Evolutionary conservation across 2,797 vertebrate species (phyloP).

Genomic region (Esox masquinongy): DNA sequence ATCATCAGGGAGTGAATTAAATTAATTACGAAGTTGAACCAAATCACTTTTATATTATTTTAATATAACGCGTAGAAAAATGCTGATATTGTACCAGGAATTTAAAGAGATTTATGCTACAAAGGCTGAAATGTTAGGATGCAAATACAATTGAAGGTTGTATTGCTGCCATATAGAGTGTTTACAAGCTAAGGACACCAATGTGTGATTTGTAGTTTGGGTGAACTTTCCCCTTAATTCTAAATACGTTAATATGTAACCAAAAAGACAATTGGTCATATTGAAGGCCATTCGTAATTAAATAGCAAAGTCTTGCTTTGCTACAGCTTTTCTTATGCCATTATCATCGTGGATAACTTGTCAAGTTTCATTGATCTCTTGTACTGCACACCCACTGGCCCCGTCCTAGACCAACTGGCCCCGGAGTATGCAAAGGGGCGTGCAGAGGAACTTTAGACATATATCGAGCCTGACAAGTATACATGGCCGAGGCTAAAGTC

Average conservation of each 20-base stretch:
- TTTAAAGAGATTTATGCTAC: no score
- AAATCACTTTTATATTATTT: no score
- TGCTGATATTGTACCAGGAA: no score
- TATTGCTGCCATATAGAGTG: no score
- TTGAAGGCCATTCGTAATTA: constrained; percentile 1
- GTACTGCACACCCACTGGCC: constrained; percentile 51
- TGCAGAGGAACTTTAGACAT: constrained; percentile 73
- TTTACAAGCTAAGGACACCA: no score
- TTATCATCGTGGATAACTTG: constrained; percentile 31
- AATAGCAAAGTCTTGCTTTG: background rate
- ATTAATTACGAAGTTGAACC: no score
- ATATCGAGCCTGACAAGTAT: constrained; percentile 86
- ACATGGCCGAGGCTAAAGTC: constrained; percentile 82
- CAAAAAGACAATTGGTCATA: background rate
- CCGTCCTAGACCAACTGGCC: constrained; percentile 52
- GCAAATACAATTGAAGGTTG: no score
- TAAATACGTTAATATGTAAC: background rate
- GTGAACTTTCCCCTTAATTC: background rate
- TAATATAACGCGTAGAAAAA: no score
- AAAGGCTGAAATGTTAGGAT: no score
- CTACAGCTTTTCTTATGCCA: background rate
- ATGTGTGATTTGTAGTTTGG: no score
- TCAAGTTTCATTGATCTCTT: constrained; percentile 60
- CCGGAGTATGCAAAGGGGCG: constrained; percentile 41
- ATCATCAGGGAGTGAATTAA: no score